Evolutionary conservation across 2,797 vertebrate species (phyloP), one percentile per base, ranked within the genome.

Genomic region (Pseudomugil tenellus): DNA sequence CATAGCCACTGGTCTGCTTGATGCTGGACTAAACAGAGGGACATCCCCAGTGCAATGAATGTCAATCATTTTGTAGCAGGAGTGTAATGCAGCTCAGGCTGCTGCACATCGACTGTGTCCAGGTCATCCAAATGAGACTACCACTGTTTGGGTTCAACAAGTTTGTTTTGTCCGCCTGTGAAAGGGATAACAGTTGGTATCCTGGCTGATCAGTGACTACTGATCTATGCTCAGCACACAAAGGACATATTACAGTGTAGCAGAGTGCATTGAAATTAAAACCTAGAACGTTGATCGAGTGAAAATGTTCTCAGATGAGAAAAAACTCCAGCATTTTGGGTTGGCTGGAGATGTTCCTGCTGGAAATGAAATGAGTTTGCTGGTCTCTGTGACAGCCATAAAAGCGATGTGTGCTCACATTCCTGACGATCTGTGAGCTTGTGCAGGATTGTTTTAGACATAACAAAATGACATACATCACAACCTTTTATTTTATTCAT

Each of bases 41-140:
- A 6, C 26, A 34, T 46, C 58, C 43, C 58, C 16, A 3, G 26
- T 26, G 37, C 29, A 43, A 46, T 59, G 26, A 59, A 29, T 59
- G 58, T 46, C 58, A 59, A 7, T 59, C 58, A 59, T 59, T 59
- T 46, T 67, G 55, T 25, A 4, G 35, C 26, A 35, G 23, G 11
- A 17, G 16, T 37, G n/a, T 37, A 51, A 67, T 29, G 55, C 12
- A 12, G 19, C 19, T 51, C 49, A 34, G 49, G 35, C 23, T n/a
- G 16, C 41, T 35, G 31, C 43, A 37, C 26, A 43, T 41, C 17
- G 11, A 55, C 49, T 63, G 6, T 28, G 23, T 19, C 43, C 46
- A 51, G 25, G 19, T 48, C 29, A 58, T 29, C 61, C 32, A 52
- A 14, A 26, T 53, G 17, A 37, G 32, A 35, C 41, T 13, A 9